A percentile compares a stretch with the other conserved stretches of the same genome.
Evolutionary conservation across 2,113 vertebrate genomes (phyloP).

Genomic region (Megaceryle maxima): DNA sequence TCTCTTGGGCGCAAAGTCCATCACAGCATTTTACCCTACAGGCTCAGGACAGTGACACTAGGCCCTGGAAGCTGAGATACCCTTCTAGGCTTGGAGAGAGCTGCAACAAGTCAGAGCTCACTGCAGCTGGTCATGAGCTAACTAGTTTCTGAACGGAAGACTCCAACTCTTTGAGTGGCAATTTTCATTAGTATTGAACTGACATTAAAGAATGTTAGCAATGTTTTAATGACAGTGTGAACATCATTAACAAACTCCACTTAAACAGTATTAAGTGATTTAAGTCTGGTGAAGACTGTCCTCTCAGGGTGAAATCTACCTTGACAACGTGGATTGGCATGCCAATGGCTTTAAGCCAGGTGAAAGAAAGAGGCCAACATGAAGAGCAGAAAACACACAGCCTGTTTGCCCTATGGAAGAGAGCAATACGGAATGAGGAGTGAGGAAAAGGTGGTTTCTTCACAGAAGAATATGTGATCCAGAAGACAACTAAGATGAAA

Average conservation of each 20-base stretch:
- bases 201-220: not conserved
- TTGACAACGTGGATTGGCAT: not conserved
- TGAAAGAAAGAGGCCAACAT: not conserved
- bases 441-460: not conserved
- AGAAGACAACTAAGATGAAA: not conserved
- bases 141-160: not conserved
- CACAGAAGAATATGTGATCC: not conserved
- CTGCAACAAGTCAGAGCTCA: not conserved
- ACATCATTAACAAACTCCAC: not conserved
- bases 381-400: fast-evolving
- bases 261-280: not conserved
- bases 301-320: not conserved
- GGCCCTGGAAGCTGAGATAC: not conserved
- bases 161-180: not conserved
- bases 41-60: not conserved
- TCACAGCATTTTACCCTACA: not conserved
- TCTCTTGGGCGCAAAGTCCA: not conserved
- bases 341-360: not conserved
- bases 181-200: not conserved
- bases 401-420: not conserved
- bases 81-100: not conserved
- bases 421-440: not conserved
- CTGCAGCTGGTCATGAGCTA: not conserved
- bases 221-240: not conserved
- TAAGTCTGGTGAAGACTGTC: not conserved